Base-by-base conservation (phyloP, 1,140 invertebrate genomes). In the Phymorhynchus buccinoides region DNA sequence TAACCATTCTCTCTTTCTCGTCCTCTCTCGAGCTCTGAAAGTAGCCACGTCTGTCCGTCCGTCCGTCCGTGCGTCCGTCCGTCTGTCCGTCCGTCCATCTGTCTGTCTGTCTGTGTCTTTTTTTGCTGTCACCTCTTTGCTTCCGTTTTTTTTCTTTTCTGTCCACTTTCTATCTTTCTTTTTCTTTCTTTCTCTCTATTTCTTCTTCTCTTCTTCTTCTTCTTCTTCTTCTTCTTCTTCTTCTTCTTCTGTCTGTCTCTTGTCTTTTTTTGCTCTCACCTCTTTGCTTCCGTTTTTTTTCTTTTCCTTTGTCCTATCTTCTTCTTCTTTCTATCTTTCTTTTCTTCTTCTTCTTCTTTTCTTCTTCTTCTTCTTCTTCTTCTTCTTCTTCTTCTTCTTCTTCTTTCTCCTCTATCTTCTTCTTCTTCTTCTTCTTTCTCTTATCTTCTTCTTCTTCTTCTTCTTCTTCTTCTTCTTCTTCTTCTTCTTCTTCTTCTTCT, bases 141-240 rank as follows among this genome's bases (percentile, higher is more conserved):
- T n/a, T 7, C 9, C 35, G n/a, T 73, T 73, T 14, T 32, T 32
- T 9, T 32, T 73, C 7, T n/a, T n/a, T n/a, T n/a, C n/a, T n/a
- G n/a, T n/a, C n/a, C n/a, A n/a, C n/a, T n/a, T n/a, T n/a, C n/a
- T 14, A 12, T n/a, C 30, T 73, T n/a, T 37, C 30, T n/a, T 73
- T n/a, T 73, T 73, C n/a, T n/a, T 32, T 73, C 71, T 73, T 32
- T 73, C n/a, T 73, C 71, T 73, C 71, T 14, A 9, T n/a, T n/a
- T n/a, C 30, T 66, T 16, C 30, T 66, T 6, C 30, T 27, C 18
- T 27, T 66, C 18, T 66, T 66, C 18, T 66, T 66, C 18, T 66
- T 66, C 3, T 9, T 66, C 3, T 66, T 66, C 9, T n/a, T 66
- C 4, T 66, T 66, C 9, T 66, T 66, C 3, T 66, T 66, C 18